phyloP scores from a whole-genome alignment of 1,140 invertebrate species.

The Zaprionus inermis region DNA sequence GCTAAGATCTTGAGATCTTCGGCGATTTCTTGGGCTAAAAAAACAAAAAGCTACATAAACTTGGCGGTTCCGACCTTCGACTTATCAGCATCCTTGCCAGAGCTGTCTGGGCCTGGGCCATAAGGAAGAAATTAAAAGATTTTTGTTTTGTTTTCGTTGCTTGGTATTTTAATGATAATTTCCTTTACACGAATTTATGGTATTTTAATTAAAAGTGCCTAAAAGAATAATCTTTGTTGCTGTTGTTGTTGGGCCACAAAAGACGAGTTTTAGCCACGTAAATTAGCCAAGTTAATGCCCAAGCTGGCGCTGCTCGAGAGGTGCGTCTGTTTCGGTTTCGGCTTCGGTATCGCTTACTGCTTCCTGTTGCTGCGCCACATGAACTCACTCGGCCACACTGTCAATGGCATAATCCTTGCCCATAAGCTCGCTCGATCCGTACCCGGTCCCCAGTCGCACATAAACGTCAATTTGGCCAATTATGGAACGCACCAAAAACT shows the following conservation, averaged over 20 bases:
- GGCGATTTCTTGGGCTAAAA: neutral
- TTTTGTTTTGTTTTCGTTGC: constrained; percentile 26
- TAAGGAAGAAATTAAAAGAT: constrained; percentile 78
- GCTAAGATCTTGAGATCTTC: neutral
- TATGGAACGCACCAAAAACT: constrained; percentile 56
- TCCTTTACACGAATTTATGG: constrained; percentile 79
- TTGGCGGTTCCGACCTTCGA: constrained; percentile 20
- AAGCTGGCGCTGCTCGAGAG: constrained; percentile 2
- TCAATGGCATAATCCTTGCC: constrained; percentile 73
- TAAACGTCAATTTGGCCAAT: constrained; percentile 82
- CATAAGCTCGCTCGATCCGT: constrained; percentile 51
- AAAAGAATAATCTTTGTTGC: constrained; percentile 52
- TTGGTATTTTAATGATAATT: constrained; percentile 79
- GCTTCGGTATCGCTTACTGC: constrained; percentile 47
- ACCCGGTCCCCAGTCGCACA: constrained; percentile 53
- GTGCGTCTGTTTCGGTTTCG: constrained; percentile 48
- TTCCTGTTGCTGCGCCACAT: constrained; percentile 55
- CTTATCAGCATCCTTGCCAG: constrained; percentile 26
- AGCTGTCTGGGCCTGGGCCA: constrained; percentile 16
- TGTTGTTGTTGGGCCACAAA: constrained; percentile 33
- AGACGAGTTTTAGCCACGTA: constrained; percentile 78
- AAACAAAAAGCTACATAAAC: neutral
- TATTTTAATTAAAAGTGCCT: constrained; percentile 78
- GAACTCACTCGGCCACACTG: constrained; percentile 20
- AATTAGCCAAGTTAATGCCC: constrained; percentile 60